Evolutionary conservation across 2,797 vertebrate genomes (phyloP).

Genomic region (Monodelphis domestica): DNA sequence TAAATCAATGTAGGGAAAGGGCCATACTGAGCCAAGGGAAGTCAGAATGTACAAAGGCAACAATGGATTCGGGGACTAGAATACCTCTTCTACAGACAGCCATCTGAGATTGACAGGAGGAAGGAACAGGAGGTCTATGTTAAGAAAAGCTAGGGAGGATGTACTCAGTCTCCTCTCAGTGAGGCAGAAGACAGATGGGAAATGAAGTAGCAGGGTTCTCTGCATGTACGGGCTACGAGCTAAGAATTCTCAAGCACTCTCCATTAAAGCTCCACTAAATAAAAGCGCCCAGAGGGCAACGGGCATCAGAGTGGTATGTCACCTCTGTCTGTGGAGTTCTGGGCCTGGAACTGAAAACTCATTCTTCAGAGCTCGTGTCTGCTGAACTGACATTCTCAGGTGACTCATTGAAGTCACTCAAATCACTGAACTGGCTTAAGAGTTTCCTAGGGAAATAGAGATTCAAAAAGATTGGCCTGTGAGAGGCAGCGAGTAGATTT

Average conservation of each 20-base stretch:
- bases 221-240: neutral
- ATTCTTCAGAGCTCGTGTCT: neutral
- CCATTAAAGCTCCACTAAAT: neutral
- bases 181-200: neutral
- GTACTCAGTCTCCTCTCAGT: neutral
- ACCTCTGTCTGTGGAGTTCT: neutral
- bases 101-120: neutral
- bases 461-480: neutral
- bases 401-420: neutral
- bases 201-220: neutral
- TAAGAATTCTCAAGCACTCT: neutral
- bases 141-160: neutral
- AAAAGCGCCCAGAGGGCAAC: neutral
- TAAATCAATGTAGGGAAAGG: constrained; percentile 2
- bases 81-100: neutral
- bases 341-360: neutral
- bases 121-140: neutral
- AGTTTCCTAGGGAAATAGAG: neutral
- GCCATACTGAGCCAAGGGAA: neutral
- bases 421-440: neutral
- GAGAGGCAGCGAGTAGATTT: neutral
- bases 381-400: neutral
- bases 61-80: neutral
- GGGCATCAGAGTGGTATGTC: neutral
- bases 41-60: neutral